phyloP scores from a whole-genome alignment of 64 coral and sea anemone genomes.

The Dendronephthya gigantea region DNA sequence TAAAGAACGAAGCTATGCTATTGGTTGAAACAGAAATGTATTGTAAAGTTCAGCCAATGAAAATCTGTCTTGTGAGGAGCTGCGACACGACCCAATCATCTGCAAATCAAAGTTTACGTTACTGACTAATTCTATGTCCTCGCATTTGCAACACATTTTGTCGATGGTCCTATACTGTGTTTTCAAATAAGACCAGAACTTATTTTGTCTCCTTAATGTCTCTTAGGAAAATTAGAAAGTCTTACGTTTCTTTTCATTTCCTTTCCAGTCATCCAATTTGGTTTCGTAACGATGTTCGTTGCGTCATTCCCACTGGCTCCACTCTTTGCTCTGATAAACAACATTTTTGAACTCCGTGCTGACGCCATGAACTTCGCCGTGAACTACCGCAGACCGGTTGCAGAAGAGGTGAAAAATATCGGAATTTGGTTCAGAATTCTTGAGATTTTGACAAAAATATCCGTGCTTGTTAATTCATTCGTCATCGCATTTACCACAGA shows the following conservation, averaged over 20 bases:
- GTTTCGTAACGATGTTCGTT: conserved; percentile 59
- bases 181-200: too few relatives aligned
- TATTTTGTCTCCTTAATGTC: too few relatives aligned
- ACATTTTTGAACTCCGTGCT: conserved; percentile 38
- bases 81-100: too few relatives aligned
- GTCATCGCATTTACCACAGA: conserved; percentile 52
- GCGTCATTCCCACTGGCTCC: conserved; percentile 48
- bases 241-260: background rate
- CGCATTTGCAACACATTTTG: too few relatives aligned
- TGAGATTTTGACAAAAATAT: conserved; percentile 31
- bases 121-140: too few relatives aligned
- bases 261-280: conserved; percentile 50
- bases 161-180: too few relatives aligned
- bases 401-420: conserved; percentile 38
- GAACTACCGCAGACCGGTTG: conserved; percentile 41
- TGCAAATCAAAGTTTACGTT: too few relatives aligned
- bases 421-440: conserved; percentile 47
- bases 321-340: conserved; percentile 48
- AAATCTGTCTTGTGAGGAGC: too few relatives aligned
- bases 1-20: too few relatives aligned
- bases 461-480: conserved; percentile 46
- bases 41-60: too few relatives aligned
- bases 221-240: too few relatives aligned
- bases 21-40: too few relatives aligned
- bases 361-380: conserved; percentile 43